Conservation (phyloP, 2,113 vertebrate genomes). For the Formicarius rufipectus region DNA sequence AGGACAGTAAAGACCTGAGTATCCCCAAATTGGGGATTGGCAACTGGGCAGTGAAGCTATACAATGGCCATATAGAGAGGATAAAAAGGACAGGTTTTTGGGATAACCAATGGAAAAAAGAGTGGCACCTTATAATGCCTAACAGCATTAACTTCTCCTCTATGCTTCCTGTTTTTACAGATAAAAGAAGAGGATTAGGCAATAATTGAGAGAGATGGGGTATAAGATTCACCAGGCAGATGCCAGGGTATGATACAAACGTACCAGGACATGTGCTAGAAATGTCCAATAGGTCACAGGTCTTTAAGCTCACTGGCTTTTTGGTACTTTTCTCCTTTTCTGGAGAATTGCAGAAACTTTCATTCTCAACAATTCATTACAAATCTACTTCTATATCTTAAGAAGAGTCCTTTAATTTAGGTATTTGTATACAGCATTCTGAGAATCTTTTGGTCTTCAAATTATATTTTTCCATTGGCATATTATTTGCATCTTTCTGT, state of each 20-base stretch:
- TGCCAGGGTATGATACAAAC: neutral
- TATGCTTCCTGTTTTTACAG: neutral
- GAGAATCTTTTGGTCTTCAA: neutral
- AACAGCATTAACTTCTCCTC: neutral
- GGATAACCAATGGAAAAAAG: neutral
- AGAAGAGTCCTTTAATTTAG: neutral
- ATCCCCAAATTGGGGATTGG: neutral
- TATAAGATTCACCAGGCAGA: neutral
- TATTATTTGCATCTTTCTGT: neutral
- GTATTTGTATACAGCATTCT: neutral
- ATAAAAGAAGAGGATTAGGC: neutral
- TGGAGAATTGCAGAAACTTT: neutral
- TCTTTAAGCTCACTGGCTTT: neutral
- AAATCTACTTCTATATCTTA: neutral
- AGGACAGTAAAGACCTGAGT: neutral
- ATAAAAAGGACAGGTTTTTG: neutral
- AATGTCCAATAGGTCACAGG: neutral
- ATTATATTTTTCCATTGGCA: neutral
- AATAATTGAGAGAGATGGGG: neutral
- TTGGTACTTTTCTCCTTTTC: neutral
- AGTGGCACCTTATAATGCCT: neutral
- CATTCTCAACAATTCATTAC: neutral
- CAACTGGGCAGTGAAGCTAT: neutral
- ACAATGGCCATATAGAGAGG: neutral
- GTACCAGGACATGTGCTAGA: neutral